These are phyloP conservation scores for Cephalopachus bancanus DNA, from an alignment of 2,797 vertebrate genomes.

Conservation along the genomic window DNA sequence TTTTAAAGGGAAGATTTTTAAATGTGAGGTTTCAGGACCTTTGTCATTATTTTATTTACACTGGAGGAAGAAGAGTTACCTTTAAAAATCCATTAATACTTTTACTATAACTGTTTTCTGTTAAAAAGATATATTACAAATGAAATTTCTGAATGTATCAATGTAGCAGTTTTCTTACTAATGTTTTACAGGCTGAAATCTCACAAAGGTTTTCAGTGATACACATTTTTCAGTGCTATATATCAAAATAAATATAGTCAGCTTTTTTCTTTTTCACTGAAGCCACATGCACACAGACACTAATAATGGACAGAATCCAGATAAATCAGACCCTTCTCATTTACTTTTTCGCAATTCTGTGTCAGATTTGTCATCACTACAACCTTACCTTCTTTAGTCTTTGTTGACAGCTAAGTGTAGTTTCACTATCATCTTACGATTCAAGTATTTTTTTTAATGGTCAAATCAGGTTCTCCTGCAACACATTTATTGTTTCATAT, in stretches of 20 bases:
- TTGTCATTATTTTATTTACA: constrained; percentile 49
- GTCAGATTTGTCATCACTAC: constrained; percentile 24
- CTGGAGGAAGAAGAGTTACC: not conserved
- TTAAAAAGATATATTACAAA: not conserved
- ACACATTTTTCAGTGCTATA: not conserved
- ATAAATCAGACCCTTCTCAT: constrained; percentile 27
- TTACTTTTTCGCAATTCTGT: constrained; percentile 17
- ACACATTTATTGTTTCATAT: constrained; percentile 56
- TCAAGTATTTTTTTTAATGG: not conserved
- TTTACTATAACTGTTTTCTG: constrained; percentile 30
- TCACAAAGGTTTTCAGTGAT: constrained; percentile 22
- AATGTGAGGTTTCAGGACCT: constrained; percentile 15
- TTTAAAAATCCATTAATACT: constrained; percentile 35
- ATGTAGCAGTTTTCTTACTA: not conserved
- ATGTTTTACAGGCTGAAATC: not conserved
- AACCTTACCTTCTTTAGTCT: constrained; percentile 75
- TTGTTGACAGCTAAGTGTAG: constrained; percentile 65
- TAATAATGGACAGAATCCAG: not conserved
- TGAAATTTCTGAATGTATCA: not conserved
- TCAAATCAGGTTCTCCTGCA: constrained; percentile 60
- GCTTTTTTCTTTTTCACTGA: not conserved
- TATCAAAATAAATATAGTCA: constrained; percentile 42
- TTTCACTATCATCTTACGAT: constrained; percentile 66
- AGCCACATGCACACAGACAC: not conserved
- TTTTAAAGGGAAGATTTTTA: constrained; percentile 60